Percentiles rank a stretch among this genome's conserved stretches.
Evolutionary conservation across 2,797 vertebrate genomes (phyloP).

Genomic region (Loris lydekkerianus): DNA sequence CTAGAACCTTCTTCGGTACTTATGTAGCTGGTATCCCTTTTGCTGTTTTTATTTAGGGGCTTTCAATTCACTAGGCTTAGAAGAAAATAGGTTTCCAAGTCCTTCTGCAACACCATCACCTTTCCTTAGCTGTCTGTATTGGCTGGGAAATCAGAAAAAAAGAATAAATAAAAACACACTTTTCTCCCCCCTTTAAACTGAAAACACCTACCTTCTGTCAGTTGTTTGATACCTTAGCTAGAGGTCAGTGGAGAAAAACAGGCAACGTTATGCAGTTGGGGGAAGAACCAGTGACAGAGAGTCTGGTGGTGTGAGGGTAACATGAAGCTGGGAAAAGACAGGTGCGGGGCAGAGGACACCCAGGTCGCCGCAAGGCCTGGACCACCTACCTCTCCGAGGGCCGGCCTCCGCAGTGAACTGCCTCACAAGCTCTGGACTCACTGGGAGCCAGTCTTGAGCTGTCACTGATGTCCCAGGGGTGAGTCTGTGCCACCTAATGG

Average conservation of each 20-base stretch:
- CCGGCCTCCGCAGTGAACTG: neutral
- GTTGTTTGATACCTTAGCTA: too few species aligned
- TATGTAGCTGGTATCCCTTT: too few species aligned
- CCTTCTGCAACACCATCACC: too few species aligned
- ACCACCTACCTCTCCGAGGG: neutral
- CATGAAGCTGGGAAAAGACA: neutral
- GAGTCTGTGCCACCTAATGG: accelerated
- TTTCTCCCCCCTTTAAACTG: neutral
- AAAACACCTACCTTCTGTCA: neutral
- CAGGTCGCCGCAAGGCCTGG: neutral
- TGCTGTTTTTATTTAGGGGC: neutral
- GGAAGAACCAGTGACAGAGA: too few species aligned
- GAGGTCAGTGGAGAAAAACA: too few species aligned
- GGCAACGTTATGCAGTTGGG: too few species aligned
- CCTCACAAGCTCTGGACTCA: too few species aligned
- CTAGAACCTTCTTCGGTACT: neutral
- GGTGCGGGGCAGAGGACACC: accelerated
- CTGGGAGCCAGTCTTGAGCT: neutral
- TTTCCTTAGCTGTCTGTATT: neutral
- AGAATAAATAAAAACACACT: too few species aligned
- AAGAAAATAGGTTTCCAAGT: neutral
- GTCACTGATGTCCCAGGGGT: accelerated
- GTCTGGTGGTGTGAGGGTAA: neutral
- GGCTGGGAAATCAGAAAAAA: neutral
- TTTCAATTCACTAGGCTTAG: neutral